These are phyloP conservation scores for Pseudoatta argentina DNA, from an alignment of 1,140 invertebrate species.

Conservation along the genomic window DNA sequence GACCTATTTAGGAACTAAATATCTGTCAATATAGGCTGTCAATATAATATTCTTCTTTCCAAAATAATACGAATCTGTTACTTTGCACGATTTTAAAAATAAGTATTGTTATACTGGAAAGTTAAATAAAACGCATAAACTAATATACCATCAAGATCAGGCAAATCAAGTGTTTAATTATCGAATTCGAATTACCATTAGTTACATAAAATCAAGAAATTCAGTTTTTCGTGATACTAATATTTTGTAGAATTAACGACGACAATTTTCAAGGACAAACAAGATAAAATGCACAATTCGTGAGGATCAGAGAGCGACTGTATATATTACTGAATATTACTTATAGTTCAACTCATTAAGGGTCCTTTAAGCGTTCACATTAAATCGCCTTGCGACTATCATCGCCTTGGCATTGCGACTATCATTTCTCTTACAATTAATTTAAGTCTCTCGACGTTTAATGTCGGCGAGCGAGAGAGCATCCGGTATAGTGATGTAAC, in stretches of 20 bases:
- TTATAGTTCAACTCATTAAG: not conserved
- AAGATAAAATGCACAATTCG: not conserved
- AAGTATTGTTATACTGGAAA: not conserved
- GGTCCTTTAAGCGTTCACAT: not conserved
- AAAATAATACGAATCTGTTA: not conserved
- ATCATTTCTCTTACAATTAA: conserved; percentile 31
- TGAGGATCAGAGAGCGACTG: not conserved
- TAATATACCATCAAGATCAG: not conserved
- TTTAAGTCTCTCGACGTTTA: conserved; percentile 24
- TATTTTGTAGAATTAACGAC: not conserved
- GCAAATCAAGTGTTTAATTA: not conserved
- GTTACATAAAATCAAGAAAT: conserved; percentile 3
- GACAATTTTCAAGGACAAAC: not conserved
- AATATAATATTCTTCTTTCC: not conserved
- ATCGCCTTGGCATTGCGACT: conserved; percentile 29
- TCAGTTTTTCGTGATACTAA: not conserved
- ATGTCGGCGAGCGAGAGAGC: conserved; percentile 8
- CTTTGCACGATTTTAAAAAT: not conserved
- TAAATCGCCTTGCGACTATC: not conserved
- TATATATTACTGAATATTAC: not conserved
- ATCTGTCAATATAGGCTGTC: no score
- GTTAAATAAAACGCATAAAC: not conserved
- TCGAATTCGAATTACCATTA: not conserved
- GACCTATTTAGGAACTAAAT: no score
- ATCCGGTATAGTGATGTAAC: conserved; percentile 41